A percentile compares a stretch with the other conserved stretches of the same genome.
These are phyloP conservation scores for Chaetogeoica ovagalla DNA, from an alignment of 2,888 invertebrate species.

Conservation along the genomic window DNA sequence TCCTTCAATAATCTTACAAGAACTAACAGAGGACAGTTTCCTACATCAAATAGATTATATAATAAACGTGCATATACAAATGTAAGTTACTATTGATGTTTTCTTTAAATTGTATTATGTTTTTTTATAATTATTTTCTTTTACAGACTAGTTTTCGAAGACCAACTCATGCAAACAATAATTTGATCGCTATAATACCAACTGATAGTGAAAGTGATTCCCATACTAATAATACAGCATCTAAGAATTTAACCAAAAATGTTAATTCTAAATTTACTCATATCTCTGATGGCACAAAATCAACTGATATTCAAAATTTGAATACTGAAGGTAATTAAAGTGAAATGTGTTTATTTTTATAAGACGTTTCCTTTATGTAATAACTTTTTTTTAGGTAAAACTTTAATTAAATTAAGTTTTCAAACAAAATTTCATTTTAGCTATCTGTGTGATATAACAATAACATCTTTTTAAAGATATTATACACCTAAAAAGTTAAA, in stretches of 20 bases:
- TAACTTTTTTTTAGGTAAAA: background rate
- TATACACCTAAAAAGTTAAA: too few relatives aligned
- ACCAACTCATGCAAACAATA: constrained; percentile 41
- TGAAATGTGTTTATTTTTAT: background rate
- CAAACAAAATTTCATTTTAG: background rate
- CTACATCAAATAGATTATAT: constrained; percentile 19
- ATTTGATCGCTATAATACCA: constrained; percentile 49
- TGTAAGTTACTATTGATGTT: constrained; percentile 18
- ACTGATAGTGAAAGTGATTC: constrained; percentile 38
- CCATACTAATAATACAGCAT: background rate
- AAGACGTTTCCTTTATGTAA: background rate
- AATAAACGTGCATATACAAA: constrained; percentile 26
- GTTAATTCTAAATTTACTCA: background rate
- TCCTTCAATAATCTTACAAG: constrained; percentile 2
- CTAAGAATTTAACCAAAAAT: background rate
- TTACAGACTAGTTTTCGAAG: constrained; percentile 43
- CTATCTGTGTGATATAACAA: too few relatives aligned
- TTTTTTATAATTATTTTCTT: background rate
- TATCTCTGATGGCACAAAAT: background rate
- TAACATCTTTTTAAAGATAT: too few relatives aligned
- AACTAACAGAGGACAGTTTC: constrained; percentile 43
- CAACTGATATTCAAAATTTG: background rate
- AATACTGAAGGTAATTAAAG: constrained; percentile 33
- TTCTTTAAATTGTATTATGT: background rate
- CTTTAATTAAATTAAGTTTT: background rate